Evolutionary conservation across 1,140 invertebrate genomes (phyloP), one percentile per base, ranked within the genome.

Genomic region (Habropoda laboriosa): DNA sequence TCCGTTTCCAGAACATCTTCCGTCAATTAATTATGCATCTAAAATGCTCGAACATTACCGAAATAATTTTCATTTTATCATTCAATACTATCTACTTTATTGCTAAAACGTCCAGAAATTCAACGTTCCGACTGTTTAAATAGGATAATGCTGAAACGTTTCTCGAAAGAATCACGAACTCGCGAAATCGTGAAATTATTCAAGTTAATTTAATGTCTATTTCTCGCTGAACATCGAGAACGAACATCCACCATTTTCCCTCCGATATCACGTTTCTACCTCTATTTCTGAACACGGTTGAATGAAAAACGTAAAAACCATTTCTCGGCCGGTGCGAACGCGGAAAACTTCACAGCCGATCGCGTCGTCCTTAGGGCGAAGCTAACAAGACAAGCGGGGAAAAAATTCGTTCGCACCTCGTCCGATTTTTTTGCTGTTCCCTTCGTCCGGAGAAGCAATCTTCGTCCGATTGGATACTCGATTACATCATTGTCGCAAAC

Each of bases 401-500:
- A 76, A 76, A 68, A 68, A 76, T 67, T 68, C 21, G 61, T 55
- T 75, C 49, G 27, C 49, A 57, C 61, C n/a, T 24, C 40, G 30
- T 24, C 6, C 60, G 24, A 42, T 21, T 74, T 51, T 45, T 3
- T 27, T 7, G 13, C 13, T 3, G 21, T 40, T 57, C 24, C 51
- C 35, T 57, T 68, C 74, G 21, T 10, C 24, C 27, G 38, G 6
- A n/a, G 16, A 35, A 68, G 63, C 74, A 76, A 76, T 76, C 64
- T 76, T 40, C 53, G 27, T 10, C n/a, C 27, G 12, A 68, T 68
- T 57, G 63, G 51, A 68, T 40, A 68, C 63, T 76, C 74, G 63
- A 76, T 76, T 76, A 76, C 74, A 76, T 76, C 74, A 76, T 76
- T 76, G 74, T 76, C 64, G 40, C 63, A 68, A 68, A 76, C 74